Evolutionary conservation across 1,140 invertebrate species (phyloP).

Genomic region (Drosophila tristis): DNA sequence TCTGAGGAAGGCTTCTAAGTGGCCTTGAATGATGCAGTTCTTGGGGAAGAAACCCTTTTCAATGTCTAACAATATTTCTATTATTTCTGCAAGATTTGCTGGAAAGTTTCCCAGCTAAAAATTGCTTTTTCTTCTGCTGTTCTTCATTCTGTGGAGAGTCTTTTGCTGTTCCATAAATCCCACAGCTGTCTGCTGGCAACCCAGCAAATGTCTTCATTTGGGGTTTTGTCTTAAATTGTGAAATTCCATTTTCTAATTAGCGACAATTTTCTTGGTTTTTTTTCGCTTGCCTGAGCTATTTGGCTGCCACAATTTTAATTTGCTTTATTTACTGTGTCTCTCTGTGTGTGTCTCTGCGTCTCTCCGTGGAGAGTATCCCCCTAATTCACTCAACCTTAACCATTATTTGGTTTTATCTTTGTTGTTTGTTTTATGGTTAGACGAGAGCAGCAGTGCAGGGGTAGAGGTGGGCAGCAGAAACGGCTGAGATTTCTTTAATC

Average conservation of each 20-base stretch:
- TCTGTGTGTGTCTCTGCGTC: constrained; percentile 30
- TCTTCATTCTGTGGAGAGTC: too few relatives aligned
- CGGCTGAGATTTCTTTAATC: constrained; percentile 51
- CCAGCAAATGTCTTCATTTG: neutral
- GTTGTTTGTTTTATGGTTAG: constrained; percentile 32
- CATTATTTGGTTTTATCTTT: constrained; percentile 54
- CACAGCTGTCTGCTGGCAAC: too few relatives aligned
- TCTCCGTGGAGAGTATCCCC: constrained; percentile 4
- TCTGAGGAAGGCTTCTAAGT: too few relatives aligned
- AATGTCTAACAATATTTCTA: too few relatives aligned
- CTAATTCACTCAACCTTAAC: constrained; percentile 59
- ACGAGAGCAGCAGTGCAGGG: constrained; percentile 1
- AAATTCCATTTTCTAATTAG: constrained; percentile 62
- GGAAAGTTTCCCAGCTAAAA: too few relatives aligned
- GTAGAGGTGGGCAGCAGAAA: too few relatives aligned
- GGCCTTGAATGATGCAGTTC: too few relatives aligned
- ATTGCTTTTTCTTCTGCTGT: too few relatives aligned
- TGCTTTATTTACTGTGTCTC: constrained; percentile 42
- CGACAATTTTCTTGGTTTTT: constrained; percentile 53
- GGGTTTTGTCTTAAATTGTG: constrained; percentile 7
- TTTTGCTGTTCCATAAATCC: too few relatives aligned
- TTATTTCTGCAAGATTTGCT: too few relatives aligned
- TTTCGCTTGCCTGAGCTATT: neutral
- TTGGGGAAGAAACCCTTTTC: too few relatives aligned
- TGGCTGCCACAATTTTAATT: constrained; percentile 23